Base-by-base conservation (phyloP, 53 echinoderm and acorn worm species). In the Pentamera pediparva region DNA sequence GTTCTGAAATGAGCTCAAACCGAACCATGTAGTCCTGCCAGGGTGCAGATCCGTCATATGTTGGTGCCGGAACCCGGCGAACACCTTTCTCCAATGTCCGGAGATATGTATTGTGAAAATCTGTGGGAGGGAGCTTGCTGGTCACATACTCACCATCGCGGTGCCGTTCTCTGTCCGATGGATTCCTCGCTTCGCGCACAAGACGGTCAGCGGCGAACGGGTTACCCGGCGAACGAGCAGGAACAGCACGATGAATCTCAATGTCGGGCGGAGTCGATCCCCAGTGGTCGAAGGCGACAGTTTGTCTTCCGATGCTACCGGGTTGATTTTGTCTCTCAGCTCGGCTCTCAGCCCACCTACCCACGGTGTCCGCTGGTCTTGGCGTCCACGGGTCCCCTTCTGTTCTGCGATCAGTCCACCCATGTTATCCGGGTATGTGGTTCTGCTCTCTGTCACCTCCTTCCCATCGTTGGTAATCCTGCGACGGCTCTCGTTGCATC, bases 1-100 rank as follows among this genome's bases (percentile, higher is more conserved):
- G 31, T 69, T 86, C 82, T 15, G 86, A 59, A 7, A 89, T 32
- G 39, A 86, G 35, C 28, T 82, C 75, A 52, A 85, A 82, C 39
- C 85, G 89, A 3, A 80, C 69, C 18, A 60, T 22, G 57, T 81
- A 85, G 31, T 75, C 81, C n/a, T 81, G 61, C 85, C 80, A 89
- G 8, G 77, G 67, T 7, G 70, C 62, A 3, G 75, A 69, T 22
- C 85, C 84, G 56, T 89, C 75, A 34, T 52, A 79, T 4, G 67
- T 29, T 11, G 79, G 67, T 18, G 79, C 24, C 6, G 26, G 67
- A 0, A 55, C 33, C 32, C 70, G 28, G 29, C 18, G 70, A 11
- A 27, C 9, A 2, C 0, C 26, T 7, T 3, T 22, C 3, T 0
- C 31, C 24, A 32, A 32, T 25, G 13, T 26, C 22, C 40, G 38